These are phyloP conservation scores for Boleophthalmus pectinirostris DNA, from an alignment of 2,113 vertebrate species.

Conservation along the genomic window DNA sequence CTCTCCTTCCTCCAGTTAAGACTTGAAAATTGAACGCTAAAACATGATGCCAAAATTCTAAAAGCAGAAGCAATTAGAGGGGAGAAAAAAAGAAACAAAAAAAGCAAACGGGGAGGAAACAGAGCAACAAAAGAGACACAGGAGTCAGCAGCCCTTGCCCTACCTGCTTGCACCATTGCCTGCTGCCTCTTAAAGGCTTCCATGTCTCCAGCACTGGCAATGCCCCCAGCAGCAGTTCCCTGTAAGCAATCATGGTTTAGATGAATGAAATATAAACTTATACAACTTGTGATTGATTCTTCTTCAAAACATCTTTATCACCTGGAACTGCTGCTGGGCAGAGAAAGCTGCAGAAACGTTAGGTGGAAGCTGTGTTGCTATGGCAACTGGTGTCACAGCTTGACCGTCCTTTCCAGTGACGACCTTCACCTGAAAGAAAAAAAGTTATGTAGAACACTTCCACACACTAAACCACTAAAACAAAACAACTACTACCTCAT, in stretches of 20 bases:
- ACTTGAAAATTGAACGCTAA: constrained; percentile 81
- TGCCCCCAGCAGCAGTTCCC: constrained; percentile 76
- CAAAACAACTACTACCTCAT: constrained; percentile 83
- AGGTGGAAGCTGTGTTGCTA: constrained; percentile 95
- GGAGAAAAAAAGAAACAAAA: constrained; percentile 71
- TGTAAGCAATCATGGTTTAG: constrained; percentile 61
- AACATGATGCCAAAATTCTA: constrained; percentile 79
- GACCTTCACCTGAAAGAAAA: constrained; percentile 88
- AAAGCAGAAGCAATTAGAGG: constrained; percentile 83
- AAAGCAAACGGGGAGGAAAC: constrained; percentile 70
- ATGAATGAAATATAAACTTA: background rate
- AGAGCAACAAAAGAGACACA: constrained; percentile 62
- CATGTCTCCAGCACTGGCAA: constrained; percentile 84
- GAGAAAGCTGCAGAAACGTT: constrained; percentile 97
- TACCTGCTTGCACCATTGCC: constrained; percentile 90
- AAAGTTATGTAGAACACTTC: constrained; percentile 55
- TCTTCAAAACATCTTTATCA: constrained; percentile 53
- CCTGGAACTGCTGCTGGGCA: constrained; percentile 89
- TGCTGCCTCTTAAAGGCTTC: constrained; percentile 96
- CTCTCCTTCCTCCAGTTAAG: constrained; percentile 73
- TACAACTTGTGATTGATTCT: background rate
- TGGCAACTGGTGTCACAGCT: constrained; percentile 94
- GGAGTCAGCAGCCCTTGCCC: constrained; percentile 57
- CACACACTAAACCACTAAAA: background rate
- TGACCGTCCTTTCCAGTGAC: constrained; percentile 96